Base-by-base conservation (phyloP, 2,797 vertebrate species). In the Sebastiscus tertius region DNA sequence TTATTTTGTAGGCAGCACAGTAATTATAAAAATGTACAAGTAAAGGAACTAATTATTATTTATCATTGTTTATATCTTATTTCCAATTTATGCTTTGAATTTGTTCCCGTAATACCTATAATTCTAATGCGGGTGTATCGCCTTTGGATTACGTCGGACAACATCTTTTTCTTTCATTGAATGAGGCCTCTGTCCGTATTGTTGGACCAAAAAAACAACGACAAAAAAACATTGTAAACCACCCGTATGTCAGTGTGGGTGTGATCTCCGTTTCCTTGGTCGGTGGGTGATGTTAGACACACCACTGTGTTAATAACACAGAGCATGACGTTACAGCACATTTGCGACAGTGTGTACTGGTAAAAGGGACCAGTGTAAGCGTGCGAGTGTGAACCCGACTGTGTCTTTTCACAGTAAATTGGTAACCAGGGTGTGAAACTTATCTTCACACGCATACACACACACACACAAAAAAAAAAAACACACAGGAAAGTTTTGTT, bases 261-360 rank as follows among this genome's bases (percentile, higher is more conserved):
- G 68, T 72, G 62, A 59, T 82, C 74, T 86, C 78, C 84, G 73
- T 78, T 82, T 83, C 66, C 62, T 84, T 34, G 77, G 63, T 85
- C 68, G 80, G 72, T 79, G 75, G 31, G 81, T 83, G 84, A 63
- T 83, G 76, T 85, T 79, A 71, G 73, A 85, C 52, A 72, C 81
- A 77, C 59, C 73, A 79, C 67, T 59, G 77, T 81, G 84, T 87
- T 92, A 94, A 91, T 87, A 91, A 92, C 80, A 85, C 73, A 89
- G 87, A 90, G 83, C 75, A 89, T 83, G 81, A 88, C 80, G 79
- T 87, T 91, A 74, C 75, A 80, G 75, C 82, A 90, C 86, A 85
- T 90, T 87, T 77, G 72, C 68, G 61, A 80, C 69, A 64, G 72
- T 80, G 76, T 68, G 62, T 69, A 36, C 24, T 84, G 83, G 84